phyloP scores from a whole-genome alignment of 1,140 invertebrate genomes.

The Bombus superbus region DNA sequence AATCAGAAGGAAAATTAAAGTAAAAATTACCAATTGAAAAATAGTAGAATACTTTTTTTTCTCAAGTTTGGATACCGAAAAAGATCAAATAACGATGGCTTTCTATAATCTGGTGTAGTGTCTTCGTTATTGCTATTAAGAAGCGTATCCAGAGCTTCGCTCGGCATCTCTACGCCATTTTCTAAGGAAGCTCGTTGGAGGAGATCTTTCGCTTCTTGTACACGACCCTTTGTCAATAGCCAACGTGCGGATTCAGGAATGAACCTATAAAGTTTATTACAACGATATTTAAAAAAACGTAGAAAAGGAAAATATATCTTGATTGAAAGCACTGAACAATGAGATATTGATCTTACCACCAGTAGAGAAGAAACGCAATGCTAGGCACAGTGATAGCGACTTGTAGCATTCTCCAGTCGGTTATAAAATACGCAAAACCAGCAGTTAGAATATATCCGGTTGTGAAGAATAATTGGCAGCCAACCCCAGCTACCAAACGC shows the following conservation, averaged over 20 bases:
- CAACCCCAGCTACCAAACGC: conserved; percentile 89
- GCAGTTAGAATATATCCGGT: conserved; percentile 89
- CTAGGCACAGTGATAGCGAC: conserved; percentile 89
- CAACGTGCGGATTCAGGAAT: conserved; percentile 93
- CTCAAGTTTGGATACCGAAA: conserved; percentile 88
- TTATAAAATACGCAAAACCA: conserved; percentile 88
- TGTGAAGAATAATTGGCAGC: conserved; percentile 91
- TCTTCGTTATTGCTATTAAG: conserved; percentile 80
- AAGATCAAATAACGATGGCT: conserved; percentile 86
- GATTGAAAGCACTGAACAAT: background rate
- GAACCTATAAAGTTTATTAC: conserved; percentile 82
- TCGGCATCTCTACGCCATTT: conserved; percentile 85
- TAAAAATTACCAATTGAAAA: conserved; percentile 88
- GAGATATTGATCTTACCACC: conserved; percentile 85
- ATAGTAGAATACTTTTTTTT: conserved; percentile 88
- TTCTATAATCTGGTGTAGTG: conserved; percentile 79
- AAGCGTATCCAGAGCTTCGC: conserved; percentile 83
- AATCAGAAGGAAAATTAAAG: background rate
- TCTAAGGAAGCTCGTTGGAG: conserved; percentile 88
- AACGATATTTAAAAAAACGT: background rate
- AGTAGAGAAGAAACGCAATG: conserved; percentile 88
- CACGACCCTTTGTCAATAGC: conserved; percentile 89
- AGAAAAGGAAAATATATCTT: conserved; percentile 11
- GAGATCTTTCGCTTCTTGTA: conserved; percentile 87
- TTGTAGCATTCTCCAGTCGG: conserved; percentile 90